These are phyloP conservation scores for Corythaixoides concolor DNA, from an alignment of 2,113 vertebrate genomes.

Conservation along the genomic window DNA sequence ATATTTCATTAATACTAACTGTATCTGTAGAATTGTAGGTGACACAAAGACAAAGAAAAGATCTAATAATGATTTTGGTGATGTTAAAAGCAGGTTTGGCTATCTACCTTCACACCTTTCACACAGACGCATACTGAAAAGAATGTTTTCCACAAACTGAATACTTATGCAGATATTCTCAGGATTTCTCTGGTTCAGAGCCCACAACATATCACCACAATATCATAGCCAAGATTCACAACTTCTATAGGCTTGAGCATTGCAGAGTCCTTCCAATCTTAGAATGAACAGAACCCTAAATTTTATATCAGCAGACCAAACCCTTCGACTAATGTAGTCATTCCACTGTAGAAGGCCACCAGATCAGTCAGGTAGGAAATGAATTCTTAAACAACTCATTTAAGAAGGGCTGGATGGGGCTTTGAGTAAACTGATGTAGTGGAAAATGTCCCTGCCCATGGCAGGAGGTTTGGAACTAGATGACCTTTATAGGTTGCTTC, in stretches of 20 bases:
- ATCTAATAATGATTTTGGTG: background rate
- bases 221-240: background rate
- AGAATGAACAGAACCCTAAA: background rate
- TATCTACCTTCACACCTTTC: background rate
- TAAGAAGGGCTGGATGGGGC: background rate
- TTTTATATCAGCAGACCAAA: background rate
- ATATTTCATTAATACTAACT: background rate
- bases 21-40: background rate
- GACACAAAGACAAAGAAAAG: background rate
- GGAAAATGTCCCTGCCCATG: rapidly evolving
- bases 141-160: background rate
- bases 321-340: background rate
- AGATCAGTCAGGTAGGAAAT: background rate
- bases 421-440: background rate
- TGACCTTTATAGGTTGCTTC: background rate
- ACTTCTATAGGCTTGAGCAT: background rate
- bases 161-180: background rate
- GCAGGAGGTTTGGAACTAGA: background rate
- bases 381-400: background rate
- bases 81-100: background rate
- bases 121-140: background rate
- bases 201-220: background rate
- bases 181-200: background rate
- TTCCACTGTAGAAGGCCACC: background rate
- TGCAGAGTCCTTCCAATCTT: background rate